These are phyloP conservation scores for Philhelius pedissequus DNA, from an alignment of 2,888 invertebrate genomes.

Conservation along the genomic window DNA sequence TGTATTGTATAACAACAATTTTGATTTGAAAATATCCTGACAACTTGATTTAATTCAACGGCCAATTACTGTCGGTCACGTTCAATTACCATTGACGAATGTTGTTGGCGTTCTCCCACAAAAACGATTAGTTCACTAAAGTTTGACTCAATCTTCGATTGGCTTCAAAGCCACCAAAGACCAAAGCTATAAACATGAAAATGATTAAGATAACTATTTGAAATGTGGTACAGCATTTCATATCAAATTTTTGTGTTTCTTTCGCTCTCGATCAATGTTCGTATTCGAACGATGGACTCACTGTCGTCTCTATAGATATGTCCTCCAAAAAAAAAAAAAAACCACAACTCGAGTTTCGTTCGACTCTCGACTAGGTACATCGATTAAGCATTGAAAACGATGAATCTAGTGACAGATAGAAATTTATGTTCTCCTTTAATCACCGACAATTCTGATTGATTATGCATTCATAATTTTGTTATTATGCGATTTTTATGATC, in stretches of 20 bases:
- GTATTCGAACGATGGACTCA: background rate
- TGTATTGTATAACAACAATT: constrained; percentile 33
- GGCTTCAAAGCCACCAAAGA: constrained; percentile 9
- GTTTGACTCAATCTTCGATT: constrained; percentile 47
- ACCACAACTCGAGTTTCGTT: constrained; percentile 8
- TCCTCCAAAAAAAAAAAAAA: background rate
- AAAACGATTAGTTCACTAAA: constrained; percentile 62
- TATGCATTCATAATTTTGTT: constrained; percentile 72
- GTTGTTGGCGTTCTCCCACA: constrained; percentile 56
- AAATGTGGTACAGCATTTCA: constrained; percentile 28
- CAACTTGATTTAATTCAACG: constrained; percentile 66
- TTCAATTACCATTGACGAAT: constrained; percentile 62
- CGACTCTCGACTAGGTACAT: background rate
- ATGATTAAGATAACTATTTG: constrained; percentile 9
- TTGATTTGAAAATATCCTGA: constrained; percentile 54
- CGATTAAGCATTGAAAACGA: constrained; percentile 45
- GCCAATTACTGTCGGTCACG: constrained; percentile 68
- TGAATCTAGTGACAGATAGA: constrained; percentile 69
- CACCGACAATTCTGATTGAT: constrained; percentile 72
- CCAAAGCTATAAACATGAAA: constrained; percentile 26
- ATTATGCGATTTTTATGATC: constrained; percentile 70
- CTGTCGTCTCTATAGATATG: too few relatives aligned
- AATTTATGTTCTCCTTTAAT: constrained; percentile 72
- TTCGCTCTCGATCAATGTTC: background rate
- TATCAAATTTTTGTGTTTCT: background rate